Evolutionary conservation across 2,797 vertebrate species (phyloP), one percentile per base, ranked within the genome.

Genomic region (Chloroceryle amazona): DNA sequence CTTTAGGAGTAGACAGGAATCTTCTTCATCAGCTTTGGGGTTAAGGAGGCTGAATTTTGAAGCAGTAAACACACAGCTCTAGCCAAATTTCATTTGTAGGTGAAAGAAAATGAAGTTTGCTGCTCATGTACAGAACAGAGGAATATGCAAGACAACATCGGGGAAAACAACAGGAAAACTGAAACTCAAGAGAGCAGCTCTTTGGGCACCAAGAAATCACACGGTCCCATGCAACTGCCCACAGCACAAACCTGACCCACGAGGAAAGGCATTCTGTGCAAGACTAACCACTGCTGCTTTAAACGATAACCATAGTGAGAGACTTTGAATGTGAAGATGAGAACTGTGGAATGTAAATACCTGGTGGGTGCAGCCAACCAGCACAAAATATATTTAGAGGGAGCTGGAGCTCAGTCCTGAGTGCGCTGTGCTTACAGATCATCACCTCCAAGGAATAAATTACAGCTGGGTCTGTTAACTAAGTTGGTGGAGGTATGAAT

Each of bases 391-490:
- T 11, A 42, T 82, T 86, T 42, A n/a, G 82, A 73, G 60, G 62
- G 86, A 96, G 81, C 52, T 73, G 82, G 35, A 96, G 72, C 85
- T 81, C 35, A 10, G 60, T 67, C 67, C 29, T 35, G 33, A 83
- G 67, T 0, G 61, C 37, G 7, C 71, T 21, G 54, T 49, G 51
- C 80, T 91, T 70, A 35, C 76, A 60, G 60, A 84, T 81, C 80
- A n/a, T 81, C 42, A 0, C 57, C 80, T 55, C 28, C 63, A 54
- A 67, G 71, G 78, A 67, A 79, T 87, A 93, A 81, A 97, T 95
- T 94, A 73, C 82, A 57, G 73, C 81, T 41, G 51, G 26, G 70
- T 89, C 90, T 95, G 91, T 91, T 90, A 95, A 90, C 87, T 93
- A 68, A 95, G 81, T 75, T 70, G 82, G 91, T 93, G 76, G 66